phyloP scores from a whole-genome alignment of 2,888 invertebrate genomes.

The Lissonota sp. region DNA sequence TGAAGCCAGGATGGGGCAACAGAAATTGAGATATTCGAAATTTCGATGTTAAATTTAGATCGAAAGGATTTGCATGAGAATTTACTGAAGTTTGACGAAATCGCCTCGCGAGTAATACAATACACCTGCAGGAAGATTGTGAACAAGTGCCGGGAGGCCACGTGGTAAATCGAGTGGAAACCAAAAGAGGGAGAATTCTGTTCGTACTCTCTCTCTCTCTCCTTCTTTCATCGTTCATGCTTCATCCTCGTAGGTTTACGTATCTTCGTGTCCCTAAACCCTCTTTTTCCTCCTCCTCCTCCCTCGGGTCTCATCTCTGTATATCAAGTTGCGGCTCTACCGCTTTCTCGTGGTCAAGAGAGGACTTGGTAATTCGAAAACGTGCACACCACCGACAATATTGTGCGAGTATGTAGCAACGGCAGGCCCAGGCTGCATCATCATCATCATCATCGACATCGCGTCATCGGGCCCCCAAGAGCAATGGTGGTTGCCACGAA shows the following conservation, averaged over 20 bases:
- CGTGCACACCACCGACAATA: constrained; percentile 53
- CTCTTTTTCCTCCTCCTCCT: background rate
- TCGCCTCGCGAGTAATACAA: constrained; percentile 78
- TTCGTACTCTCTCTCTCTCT: constrained; percentile 15
- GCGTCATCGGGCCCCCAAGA: constrained; percentile 26
- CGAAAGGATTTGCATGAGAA: constrained; percentile 50
- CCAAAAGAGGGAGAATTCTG: constrained; percentile 52
- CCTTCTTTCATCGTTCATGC: constrained; percentile 3
- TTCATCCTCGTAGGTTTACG: constrained; percentile 6
- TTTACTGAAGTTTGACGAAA: constrained; percentile 65
- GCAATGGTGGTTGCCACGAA: constrained; percentile 50
- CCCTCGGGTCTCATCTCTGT: constrained; percentile 58
- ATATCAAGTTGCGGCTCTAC: constrained; percentile 74
- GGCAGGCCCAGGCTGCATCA: constrained; percentile 21
- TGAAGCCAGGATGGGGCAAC: too few species aligned
- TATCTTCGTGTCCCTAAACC: constrained; percentile 22
- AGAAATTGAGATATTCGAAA: background rate
- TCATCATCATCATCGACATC: constrained; percentile 30
- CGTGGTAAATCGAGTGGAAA: constrained; percentile 79
- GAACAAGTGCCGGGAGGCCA: constrained; percentile 70
- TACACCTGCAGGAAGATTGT: constrained; percentile 68
- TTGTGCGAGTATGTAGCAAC: background rate
- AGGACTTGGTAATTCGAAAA: constrained; percentile 51
- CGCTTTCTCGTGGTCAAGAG: constrained; percentile 37
- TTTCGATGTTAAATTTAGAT: constrained; percentile 38